phyloP scores from a whole-genome alignment of 2,797 vertebrate genomes.

The Sebastes umbrosus region DNA sequence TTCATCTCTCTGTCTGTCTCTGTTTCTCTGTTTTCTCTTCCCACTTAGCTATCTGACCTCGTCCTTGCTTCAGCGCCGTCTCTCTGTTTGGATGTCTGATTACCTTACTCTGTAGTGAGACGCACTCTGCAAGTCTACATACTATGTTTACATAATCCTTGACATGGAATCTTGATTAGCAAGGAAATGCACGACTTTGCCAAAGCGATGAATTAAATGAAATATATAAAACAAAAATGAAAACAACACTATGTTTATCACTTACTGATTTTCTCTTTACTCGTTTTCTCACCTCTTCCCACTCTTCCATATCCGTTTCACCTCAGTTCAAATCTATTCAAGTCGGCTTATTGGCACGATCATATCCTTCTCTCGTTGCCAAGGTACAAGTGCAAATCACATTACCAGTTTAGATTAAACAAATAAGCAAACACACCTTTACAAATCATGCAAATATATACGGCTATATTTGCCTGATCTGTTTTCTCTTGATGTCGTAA shows the following conservation, averaged over 20 bases:
- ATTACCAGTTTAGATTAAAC: constrained; percentile 1
- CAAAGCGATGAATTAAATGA: background rate
- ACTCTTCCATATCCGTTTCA: background rate
- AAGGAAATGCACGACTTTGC: background rate
- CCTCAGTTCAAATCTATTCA: constrained; percentile 8
- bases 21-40: constrained; percentile 14
- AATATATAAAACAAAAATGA: background rate
- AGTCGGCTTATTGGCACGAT: constrained; percentile 1
- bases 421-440: background rate
- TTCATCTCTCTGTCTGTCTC: constrained; percentile 37
- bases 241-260: constrained; percentile 12
- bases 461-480: background rate
- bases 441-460: background rate
- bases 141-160: background rate
- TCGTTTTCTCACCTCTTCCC: background rate
- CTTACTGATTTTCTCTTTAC: background rate
- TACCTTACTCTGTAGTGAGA: background rate
- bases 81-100: constrained; percentile 28
- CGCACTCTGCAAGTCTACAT: background rate
- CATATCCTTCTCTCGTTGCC: background rate
- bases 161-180: background rate
- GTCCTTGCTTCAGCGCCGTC: constrained; percentile 1
- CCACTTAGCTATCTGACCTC: constrained; percentile 20
- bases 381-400: constrained; percentile 12
- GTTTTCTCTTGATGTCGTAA: background rate